Evolutionary conservation across 2,113 vertebrate genomes (phyloP), one percentile per base, ranked within the genome.

Genomic region (Gnathochromis pfefferi): DNA sequence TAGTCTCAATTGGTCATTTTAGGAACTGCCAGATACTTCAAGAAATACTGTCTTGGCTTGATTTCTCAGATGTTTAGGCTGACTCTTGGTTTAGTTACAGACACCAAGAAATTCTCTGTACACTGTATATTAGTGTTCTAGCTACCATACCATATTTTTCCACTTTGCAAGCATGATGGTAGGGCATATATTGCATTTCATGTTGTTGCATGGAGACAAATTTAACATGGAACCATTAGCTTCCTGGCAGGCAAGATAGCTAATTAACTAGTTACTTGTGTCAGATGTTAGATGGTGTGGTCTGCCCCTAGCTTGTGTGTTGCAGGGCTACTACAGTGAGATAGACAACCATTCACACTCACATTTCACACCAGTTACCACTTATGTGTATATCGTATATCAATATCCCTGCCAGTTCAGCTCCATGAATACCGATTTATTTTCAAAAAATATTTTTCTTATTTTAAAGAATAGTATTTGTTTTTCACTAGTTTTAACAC

Each of bases 401-500:
- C 40, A 73, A 26, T 28, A 10, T 73, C 68, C 13, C 21, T 17
- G 40, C 9, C 13, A 47, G 21, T 26, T 73, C 40, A 28, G 40
- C 40, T 73, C 13, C 38, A 9, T 0, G 0, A 73, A 26, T 45
- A 5, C 13, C 6, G 0, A 73, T 73, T 45, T 45, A 26, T 26
- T 45, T 45, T 7, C 8, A 45, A 45, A 73, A 73, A 26, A 4
- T 11, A 5, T 73, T 73, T 73, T 7, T 17, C 21, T 26, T 26
- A 73, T 45, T 70, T 42, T 42, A 70, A 70, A 70, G n/a, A 70
- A 70, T 45, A 42, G 7, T 45, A 70, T 42, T 70, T 70, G 65
- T 45, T 45, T 45, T 45, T 2, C 13, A 4, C 3, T 45, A 14
- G 38, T 16, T 73, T 73, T 73, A 73, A 73, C 68, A 73, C 40